Conservation (phyloP, 2,113 vertebrate genomes). For the Tauraco erythrolophus region DNA sequence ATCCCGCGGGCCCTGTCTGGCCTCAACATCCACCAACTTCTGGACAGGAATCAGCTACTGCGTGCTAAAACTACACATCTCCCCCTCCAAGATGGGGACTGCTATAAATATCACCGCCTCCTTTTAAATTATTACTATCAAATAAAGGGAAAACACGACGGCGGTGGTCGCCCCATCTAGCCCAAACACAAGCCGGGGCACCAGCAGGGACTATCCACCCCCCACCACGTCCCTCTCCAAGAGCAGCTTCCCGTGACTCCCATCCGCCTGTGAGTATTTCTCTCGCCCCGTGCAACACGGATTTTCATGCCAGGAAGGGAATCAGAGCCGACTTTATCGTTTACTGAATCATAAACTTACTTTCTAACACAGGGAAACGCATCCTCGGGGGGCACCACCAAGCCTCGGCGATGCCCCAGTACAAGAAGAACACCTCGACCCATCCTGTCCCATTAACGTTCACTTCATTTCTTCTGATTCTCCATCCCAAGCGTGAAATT, state of each 20-base stretch:
- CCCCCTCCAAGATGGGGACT: accelerated
- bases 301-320: background rate
- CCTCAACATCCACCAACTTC: background rate
- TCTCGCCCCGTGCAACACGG: accelerated
- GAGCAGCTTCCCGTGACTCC: background rate
- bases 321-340: background rate
- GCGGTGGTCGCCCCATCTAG: background rate
- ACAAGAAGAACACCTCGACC: accelerated
- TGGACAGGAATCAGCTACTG: background rate
- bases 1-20: accelerated
- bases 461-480: slow-evolving; percentile 9
- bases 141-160: background rate
- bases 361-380: background rate
- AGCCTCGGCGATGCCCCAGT: accelerated
- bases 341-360: background rate
- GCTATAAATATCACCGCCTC: background rate
- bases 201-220: background rate
- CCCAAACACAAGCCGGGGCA: background rate
- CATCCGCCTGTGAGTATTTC: background rate
- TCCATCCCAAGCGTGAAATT: slow-evolving; percentile 11
- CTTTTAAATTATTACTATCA: background rate
- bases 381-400: accelerated
- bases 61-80: background rate
- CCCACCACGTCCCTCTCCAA: background rate
- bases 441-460: background rate